A percentile compares a stretch with the other conserved stretches of the same genome.
These are phyloP conservation scores for Ptilonorhynchus violaceus DNA, from an alignment of 2,113 vertebrate genomes.

Conservation along the genomic window DNA sequence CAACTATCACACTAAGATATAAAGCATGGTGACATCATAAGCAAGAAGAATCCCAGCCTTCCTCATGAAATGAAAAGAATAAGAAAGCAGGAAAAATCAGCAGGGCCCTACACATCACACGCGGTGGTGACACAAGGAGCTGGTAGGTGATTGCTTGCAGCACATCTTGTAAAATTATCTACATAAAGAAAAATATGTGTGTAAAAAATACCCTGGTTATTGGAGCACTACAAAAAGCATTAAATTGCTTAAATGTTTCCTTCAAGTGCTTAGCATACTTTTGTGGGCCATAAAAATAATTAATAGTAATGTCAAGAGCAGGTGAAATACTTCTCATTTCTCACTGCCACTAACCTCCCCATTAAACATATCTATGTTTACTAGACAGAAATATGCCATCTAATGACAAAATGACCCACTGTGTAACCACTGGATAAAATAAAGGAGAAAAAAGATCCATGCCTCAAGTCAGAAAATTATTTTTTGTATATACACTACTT, in stretches of 20 bases:
- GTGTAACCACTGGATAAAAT: neutral
- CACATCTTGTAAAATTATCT: neutral
- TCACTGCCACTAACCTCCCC: neutral
- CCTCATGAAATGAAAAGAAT: neutral
- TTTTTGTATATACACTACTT: neutral
- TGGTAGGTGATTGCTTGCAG: neutral
- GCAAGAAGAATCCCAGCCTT: neutral
- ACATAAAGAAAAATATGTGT: neutral
- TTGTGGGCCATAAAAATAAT: neutral
- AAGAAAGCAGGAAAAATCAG: neutral
- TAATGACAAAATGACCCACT: neutral
- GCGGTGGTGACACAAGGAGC: neutral
- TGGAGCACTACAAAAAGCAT: neutral
- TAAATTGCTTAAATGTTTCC: neutral
- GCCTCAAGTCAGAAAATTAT: neutral
- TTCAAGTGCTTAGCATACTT: neutral
- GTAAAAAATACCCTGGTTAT: neutral
- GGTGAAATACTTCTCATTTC: neutral
- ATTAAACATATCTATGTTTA: neutral
- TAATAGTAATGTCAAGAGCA: neutral
- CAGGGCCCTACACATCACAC: neutral
- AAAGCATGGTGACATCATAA: neutral
- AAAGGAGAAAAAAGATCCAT: neutral
- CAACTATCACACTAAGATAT: neutral
- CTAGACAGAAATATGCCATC: neutral